Evolutionary conservation across 2,797 vertebrate species (phyloP).

Genomic region (Yasuhikotakia modesta): DNA sequence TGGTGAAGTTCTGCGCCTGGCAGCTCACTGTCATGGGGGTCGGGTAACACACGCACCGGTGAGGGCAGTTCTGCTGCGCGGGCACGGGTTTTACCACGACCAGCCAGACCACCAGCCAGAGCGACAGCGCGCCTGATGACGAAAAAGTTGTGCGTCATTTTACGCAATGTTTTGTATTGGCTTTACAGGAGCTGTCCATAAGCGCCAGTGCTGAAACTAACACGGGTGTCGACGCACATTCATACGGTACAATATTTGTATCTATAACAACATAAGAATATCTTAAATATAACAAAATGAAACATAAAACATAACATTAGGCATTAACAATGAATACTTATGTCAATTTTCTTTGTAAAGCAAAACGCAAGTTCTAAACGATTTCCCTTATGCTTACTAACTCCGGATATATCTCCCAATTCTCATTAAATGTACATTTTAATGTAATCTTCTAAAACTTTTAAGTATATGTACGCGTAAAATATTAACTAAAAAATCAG

Average conservation of each 20-base stretch:
- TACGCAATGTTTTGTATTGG: background rate
- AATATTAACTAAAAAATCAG: too few relatives aligned
- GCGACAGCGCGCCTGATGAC: constrained; percentile 73
- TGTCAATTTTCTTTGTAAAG: too few relatives aligned
- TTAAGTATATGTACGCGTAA: too few relatives aligned
- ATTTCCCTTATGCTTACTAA: background rate
- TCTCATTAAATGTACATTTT: background rate
- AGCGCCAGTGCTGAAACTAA: background rate
- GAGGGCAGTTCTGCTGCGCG: constrained; percentile 82
- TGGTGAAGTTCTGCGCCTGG: constrained; percentile 96
- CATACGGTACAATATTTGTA: background rate
- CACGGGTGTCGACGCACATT: background rate
- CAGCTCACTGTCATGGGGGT: constrained; percentile 97
- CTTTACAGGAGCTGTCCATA: background rate
- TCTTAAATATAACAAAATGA: background rate
- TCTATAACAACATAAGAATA: background rate
- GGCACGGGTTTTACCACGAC: constrained; percentile 75
- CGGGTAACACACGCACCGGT: constrained; percentile 93
- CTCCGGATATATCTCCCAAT: background rate
- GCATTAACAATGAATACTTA: background rate
- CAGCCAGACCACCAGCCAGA: constrained; percentile 81
- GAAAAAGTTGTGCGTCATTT: constrained; percentile 37
- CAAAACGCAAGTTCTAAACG: background rate
- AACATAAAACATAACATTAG: background rate
- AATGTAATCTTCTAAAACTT: background rate